Base-by-base conservation (phyloP, 2,888 invertebrate genomes). In the Aleiodes leptofemur region DNA sequence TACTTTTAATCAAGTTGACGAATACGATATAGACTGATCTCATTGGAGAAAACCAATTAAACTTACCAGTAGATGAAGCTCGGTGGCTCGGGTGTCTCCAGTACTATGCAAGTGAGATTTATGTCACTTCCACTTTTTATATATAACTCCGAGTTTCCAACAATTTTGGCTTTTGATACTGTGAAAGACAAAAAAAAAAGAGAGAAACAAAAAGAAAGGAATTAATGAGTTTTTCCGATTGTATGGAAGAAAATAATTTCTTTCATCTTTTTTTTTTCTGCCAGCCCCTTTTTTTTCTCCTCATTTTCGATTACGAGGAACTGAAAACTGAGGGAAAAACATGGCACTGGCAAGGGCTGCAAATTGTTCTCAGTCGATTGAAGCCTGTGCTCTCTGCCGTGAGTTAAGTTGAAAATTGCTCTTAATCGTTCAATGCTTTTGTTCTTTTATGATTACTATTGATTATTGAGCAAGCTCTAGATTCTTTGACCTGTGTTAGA, bases 51-150 rank as follows among this genome's bases (percentile, higher is more conserved):
- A 78, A 66, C 56, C 59, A 78, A 77, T 78, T 78, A 80, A 80
- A 87, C 86, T 87, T 78, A 88, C 88, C 86, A 84, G 83, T 84
- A 91, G 85, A 93, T 94, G 91, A 93, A 95, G 91, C 94, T 94
- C 77, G 95, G 95, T 61, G 95, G 95, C 87, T 95, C 95, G 48
- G 95, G 95, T 78, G 95, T 95, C 91, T 96, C 93, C 84, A 95
- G 93, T 78, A 96, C 96, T 86, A 95, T 93, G 91, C 96, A 96
- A 85, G 96, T 97, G 90, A 97, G 93, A 92, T 96, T 97, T 91
- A 97, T 96, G 92, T 96, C 96, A 87, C 96, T 96, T 83, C 96
- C 96, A 86, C 95, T 96, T 89, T 96, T 94, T 89, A 97, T 95
- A 91, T 95, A 96, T 88, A 96, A 91, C 91, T 96, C 96, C 48